phyloP scores from a whole-genome alignment of 2,888 invertebrate genomes.

The Alloscopus bannaensis region DNA sequence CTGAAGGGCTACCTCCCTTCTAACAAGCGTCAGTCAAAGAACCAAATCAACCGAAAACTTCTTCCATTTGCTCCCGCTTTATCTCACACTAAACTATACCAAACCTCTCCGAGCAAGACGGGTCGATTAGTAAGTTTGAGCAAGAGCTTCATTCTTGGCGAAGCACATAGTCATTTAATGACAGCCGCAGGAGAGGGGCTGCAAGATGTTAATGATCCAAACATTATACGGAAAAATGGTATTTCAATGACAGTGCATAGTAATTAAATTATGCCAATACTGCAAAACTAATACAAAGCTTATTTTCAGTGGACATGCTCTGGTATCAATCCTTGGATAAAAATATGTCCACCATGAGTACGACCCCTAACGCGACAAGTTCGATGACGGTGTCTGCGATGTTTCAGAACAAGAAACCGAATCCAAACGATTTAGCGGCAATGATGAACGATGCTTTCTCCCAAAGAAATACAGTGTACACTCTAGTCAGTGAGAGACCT shows the following conservation, averaged over 20 bases:
- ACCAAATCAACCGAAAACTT: background rate
- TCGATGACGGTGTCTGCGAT: constrained; percentile 31
- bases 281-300: background rate
- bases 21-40: background rate
- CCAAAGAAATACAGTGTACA: constrained; percentile 24
- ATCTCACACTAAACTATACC: background rate
- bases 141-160: constrained; percentile 52
- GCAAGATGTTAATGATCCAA: constrained; percentile 23
- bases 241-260: background rate
- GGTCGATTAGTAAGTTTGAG: background rate
- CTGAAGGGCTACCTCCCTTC: background rate
- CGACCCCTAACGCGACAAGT: constrained; percentile 56
- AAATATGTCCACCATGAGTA: constrained; percentile 60
- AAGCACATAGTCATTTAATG: constrained; percentile 26
- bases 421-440: background rate
- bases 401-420: constrained; percentile 10
- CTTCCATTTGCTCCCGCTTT: background rate
- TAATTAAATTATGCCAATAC: background rate
- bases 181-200: constrained; percentile 3
- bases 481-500: constrained; percentile 34
- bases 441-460: constrained; percentile 21
- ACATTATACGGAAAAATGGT: constrained; percentile 36
- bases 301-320: constrained; percentile 56
- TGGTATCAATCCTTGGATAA: constrained; percentile 56
- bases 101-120: background rate